Conservation (phyloP, 2,888 invertebrate species). For the Lasioglossum zephyrum region DNA sequence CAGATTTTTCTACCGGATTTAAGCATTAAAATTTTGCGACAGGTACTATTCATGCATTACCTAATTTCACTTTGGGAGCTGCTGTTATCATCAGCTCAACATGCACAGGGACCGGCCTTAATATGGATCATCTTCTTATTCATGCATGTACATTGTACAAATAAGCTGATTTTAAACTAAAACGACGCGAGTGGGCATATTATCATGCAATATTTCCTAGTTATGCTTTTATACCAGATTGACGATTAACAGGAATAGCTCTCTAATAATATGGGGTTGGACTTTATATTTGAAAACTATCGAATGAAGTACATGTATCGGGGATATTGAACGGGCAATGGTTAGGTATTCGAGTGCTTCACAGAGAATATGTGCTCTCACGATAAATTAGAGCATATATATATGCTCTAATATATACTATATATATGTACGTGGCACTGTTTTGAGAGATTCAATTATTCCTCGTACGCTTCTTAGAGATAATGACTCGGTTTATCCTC, state of each 20-base stretch:
- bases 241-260: background rate
- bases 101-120: background rate
- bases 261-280: background rate
- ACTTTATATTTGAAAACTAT: background rate
- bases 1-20: too few relatives aligned
- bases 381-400: background rate
- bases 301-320: background rate
- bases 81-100: background rate
- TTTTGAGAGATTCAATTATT: background rate
- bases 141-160: background rate
- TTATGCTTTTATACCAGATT: background rate
- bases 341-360: background rate
- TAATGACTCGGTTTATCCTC: background rate
- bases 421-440: background rate
- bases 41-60: background rate
- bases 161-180: background rate
- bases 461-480: background rate
- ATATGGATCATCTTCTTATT: background rate
- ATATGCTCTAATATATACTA: too few relatives aligned
- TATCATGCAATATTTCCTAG: background rate
- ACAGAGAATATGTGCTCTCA: background rate
- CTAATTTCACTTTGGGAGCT: background rate
- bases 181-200: background rate
- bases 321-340: too few relatives aligned
- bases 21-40: background rate